Base-by-base conservation (phyloP, 2,888 invertebrate species). In the Lomographa bimaculata region DNA sequence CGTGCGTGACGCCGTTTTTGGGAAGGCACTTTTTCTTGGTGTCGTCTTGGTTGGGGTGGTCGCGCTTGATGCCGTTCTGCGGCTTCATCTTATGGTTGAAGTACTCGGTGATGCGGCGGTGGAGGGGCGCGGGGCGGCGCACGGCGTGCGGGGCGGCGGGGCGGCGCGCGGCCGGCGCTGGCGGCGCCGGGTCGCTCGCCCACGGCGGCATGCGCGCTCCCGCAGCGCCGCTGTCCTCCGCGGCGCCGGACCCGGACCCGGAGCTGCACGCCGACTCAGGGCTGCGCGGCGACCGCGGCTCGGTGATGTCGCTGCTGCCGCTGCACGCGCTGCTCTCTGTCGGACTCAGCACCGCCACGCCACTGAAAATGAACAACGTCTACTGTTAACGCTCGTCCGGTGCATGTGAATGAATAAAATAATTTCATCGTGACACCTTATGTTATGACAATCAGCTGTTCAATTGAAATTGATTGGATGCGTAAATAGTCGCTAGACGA, bases 61-160 rank as follows among this genome's bases (percentile, higher is more conserved):
- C 90, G 28, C 90, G 85, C 60, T 90, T 90, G 50, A 90, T 67
- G 43, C 76, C 80, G 62, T 89, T 90, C 53, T 91, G 91, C 14
- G 93, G 92, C 82, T 95, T 96, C 90, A 94, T 93, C 80, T 95
- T 95, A 50, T 95, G 93, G 74, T 94, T 96, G 77, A 95, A 96
- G 77, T 93, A 96, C 67, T 95, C 95, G 11, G 95, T 95, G 71
- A 96, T 96, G 79, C 95, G 95, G 29, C 94, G 95, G 78, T 95
- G 95, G 47, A 83, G 78, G 54, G 85, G 79, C 45, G 70, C 76
- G 46, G 69, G 71, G 37, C 69, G 65, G 53, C 79, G 84, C 46
- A 71, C 74, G 53, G 66, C 59, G 47, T 82, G 81, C 50, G 71
- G 79, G 46, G 75, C 73, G 55, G 77, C 81, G 46, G 72, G 79